Conservation (phyloP, 1,140 invertebrate species). For the Scaptodrosophila lebanonensis region DNA sequence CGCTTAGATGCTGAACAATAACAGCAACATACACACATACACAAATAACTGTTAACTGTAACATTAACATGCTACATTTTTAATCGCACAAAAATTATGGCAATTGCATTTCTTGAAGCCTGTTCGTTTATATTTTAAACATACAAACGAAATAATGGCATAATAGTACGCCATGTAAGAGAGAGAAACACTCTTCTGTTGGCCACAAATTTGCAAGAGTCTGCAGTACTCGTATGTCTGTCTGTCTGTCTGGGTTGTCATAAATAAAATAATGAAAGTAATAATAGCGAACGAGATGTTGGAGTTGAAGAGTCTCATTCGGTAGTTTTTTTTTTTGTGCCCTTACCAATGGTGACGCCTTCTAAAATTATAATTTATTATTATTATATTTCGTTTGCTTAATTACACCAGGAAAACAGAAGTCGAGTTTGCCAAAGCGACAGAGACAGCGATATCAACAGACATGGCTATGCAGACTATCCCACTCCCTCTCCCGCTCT, state of each 20-base stretch:
- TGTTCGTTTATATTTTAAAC: constrained; percentile 76
- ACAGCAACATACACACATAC: not conserved
- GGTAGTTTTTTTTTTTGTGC: not conserved
- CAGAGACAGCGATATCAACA: constrained; percentile 7
- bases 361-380: constrained; percentile 78
- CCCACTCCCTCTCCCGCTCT: not conserved
- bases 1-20: too few relatives aligned
- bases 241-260: constrained; percentile 8
- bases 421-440: constrained; percentile 23
- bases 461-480: constrained; percentile 2
- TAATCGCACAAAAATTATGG: too few relatives aligned
- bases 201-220: constrained; percentile 1
- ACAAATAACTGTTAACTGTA: constrained; percentile 44
- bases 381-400: constrained; percentile 77
- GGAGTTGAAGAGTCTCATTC: constrained; percentile 3
- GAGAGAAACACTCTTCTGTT: not conserved
- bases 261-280: constrained; percentile 44
- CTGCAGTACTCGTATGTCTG: not conserved
- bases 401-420: constrained; percentile 76
- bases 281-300: constrained; percentile 18
- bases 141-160: constrained; percentile 61
- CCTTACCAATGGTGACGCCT: constrained; percentile 33
- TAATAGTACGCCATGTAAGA: constrained; percentile 17
- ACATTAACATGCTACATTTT: constrained; percentile 71
- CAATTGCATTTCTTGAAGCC: constrained; percentile 57